Evolutionary conservation across 2,113 vertebrate genomes (phyloP).

Genomic region (Hoplias malabaricus): DNA sequence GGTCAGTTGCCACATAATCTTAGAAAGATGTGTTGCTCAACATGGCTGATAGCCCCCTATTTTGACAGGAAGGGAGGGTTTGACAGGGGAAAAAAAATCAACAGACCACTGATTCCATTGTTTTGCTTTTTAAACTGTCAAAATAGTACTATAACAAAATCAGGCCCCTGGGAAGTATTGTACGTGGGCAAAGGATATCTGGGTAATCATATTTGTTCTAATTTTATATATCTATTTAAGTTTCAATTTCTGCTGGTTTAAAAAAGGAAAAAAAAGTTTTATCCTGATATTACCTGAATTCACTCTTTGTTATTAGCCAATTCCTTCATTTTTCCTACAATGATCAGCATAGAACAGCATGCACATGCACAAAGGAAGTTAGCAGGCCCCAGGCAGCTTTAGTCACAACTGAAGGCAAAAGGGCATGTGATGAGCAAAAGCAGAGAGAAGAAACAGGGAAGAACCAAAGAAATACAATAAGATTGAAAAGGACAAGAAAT

Average conservation of each 20-base stretch:
- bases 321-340: no score
- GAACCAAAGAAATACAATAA: not conserved
- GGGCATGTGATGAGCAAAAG: conserved; percentile 7
- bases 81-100: not conserved
- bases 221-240: no score
- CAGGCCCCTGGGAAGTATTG: no score
- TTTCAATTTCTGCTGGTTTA: no score
- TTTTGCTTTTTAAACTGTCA: no score
- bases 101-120: not conserved
- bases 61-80: not conserved
- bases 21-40: not conserved
- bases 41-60: not conserved
- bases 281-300: no score
- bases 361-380: not conserved
- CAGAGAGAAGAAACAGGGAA: not conserved
- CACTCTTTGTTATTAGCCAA: no score
- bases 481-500: not conserved
- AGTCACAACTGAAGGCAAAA: conserved; percentile 26
- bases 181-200: no score
- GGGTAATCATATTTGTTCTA: no score
- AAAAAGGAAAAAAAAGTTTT: no score
- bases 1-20: not conserved
- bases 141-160: no score
- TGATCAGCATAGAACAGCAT: not conserved
- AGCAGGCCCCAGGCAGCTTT: conserved; percentile 38